Evolutionary conservation across 2,113 vertebrate genomes (phyloP).

Genomic region (Columba livia): DNA sequence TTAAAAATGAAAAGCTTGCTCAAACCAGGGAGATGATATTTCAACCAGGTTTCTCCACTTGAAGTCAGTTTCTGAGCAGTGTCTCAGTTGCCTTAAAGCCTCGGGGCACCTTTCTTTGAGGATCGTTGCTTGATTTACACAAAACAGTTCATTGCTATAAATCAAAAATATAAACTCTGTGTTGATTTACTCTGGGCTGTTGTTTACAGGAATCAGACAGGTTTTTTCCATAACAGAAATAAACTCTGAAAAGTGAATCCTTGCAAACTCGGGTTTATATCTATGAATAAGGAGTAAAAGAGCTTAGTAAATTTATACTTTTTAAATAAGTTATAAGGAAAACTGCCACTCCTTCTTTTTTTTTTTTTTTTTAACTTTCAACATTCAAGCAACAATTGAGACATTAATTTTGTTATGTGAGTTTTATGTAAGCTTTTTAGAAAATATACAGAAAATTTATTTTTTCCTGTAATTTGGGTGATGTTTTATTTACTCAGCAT

Average conservation of each 20-base stretch:
- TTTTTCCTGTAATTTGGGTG: not conserved
- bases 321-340: not conserved
- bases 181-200: conserved; percentile 34
- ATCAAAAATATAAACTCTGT: conserved; percentile 45
- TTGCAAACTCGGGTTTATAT: not conserved
- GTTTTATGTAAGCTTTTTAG: not conserved
- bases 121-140: conserved; percentile 50
- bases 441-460: not conserved
- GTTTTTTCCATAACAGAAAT: not conserved
- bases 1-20: conserved; percentile 51
- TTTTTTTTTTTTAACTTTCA: not conserved
- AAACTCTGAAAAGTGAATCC: not conserved
- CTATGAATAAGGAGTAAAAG: not conserved
- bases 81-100: conserved; percentile 50
- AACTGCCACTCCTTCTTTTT: fast-evolving
- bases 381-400: not conserved
- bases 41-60: conserved; percentile 43
- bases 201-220: conserved; percentile 11
- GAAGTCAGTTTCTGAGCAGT: conserved; percentile 21
- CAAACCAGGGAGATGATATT: conserved; percentile 15
- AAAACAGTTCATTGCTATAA: conserved; percentile 33
- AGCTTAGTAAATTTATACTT: not conserved
- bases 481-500: not conserved
- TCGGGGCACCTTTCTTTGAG: conserved; percentile 52
- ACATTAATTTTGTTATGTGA: not conserved